Conservation (phyloP, 2,113 vertebrate genomes). For the Sphaerodactylus townsendi region DNA sequence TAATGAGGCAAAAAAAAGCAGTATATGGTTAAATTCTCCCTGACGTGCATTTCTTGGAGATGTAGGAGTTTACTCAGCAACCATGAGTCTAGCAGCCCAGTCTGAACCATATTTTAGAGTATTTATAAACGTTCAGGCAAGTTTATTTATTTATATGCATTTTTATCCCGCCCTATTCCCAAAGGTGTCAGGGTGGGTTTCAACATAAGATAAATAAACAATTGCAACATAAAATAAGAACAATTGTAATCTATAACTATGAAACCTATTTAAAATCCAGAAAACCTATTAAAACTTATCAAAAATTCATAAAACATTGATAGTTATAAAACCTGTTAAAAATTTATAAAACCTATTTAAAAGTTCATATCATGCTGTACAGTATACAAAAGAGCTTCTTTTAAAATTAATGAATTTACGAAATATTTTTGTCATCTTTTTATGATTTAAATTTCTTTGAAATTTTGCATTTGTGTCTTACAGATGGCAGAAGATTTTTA, state of each 20-base stretch:
- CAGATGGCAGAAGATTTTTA: constrained; percentile 91
- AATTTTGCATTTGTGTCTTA: constrained; percentile 63
- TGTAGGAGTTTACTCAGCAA: too few species aligned
- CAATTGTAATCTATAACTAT: too few species aligned
- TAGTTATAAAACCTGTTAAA: too few species aligned
- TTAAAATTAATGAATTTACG: background rate
- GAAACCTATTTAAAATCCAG: too few species aligned
- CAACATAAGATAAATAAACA: too few species aligned
- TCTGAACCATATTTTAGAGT: background rate
- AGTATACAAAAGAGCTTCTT: constrained; percentile 27
- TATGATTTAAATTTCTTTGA: constrained; percentile 24
- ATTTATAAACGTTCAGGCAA: background rate
- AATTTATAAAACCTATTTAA: too few species aligned
- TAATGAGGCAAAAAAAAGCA: background rate
- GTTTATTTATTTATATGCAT: too few species aligned
- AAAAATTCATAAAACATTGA: too few species aligned
- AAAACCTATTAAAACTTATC: too few species aligned
- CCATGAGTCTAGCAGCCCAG: background rate
- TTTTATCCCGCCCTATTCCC: too few species aligned
- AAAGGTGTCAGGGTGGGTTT: too few species aligned
- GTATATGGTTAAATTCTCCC: background rate
- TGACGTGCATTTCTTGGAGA: background rate
- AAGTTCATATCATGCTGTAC: constrained; percentile 1
- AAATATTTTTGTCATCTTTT: background rate
- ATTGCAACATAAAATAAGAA: too few species aligned